These are phyloP conservation scores for Neodontobutis hainanensis DNA, from an alignment of 2,113 vertebrate species.

Conservation along the genomic window DNA sequence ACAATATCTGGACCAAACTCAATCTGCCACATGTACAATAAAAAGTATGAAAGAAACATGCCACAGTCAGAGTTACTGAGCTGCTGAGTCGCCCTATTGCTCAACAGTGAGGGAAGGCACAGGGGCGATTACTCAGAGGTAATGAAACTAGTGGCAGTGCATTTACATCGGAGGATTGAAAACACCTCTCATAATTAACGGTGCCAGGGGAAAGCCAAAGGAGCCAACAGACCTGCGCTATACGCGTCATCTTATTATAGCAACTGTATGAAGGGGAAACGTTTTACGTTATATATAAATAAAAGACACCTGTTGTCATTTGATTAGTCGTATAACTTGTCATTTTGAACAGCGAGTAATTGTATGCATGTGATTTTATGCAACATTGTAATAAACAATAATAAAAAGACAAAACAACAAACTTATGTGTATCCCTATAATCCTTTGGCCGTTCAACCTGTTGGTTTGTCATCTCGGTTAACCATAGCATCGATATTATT, in stretches of 20 bases:
- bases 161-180: not conserved
- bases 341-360: too few species aligned
- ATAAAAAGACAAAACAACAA: not conserved
- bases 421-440: not conserved
- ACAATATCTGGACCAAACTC: conserved; percentile 47
- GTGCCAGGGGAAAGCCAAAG: not conserved
- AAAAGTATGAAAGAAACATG: not conserved
- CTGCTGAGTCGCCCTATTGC: not conserved
- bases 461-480: conserved; percentile 34
- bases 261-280: not conserved
- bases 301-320: too few species aligned
- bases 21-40: conserved; percentile 74
- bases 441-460: conserved; percentile 9
- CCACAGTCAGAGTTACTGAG: not conserved
- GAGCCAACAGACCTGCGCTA: not conserved
- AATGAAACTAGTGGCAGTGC: conserved; percentile 1
- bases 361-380: too few species aligned
- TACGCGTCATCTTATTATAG: not conserved
- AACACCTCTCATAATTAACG: conserved; percentile 5
- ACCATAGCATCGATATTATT: not conserved
- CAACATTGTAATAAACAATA: not conserved
- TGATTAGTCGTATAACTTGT: too few species aligned
- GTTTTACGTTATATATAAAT: not conserved
- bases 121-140: not conserved
- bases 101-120: not conserved